Base-by-base conservation (phyloP, 2,797 vertebrate genomes). In the Xiphorhynchus erythropygius region DNA sequence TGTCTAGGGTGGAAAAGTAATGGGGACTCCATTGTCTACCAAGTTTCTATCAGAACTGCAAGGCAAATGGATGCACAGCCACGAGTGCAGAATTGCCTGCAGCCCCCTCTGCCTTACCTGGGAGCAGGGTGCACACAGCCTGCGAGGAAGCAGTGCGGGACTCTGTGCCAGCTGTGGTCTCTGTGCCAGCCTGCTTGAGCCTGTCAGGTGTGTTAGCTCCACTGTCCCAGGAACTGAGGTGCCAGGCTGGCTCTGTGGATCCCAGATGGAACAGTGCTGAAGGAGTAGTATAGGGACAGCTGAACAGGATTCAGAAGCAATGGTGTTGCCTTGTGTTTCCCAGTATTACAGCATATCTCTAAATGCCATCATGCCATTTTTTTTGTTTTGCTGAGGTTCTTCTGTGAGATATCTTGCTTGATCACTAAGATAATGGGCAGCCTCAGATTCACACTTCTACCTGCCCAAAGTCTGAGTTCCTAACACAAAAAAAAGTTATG, bases 71-170 rank as follows among this genome's bases (percentile, higher is more conserved):
- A 2, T 42, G 23, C 23, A 2, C 5, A 32, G 41, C 32, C 57
- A 53, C 3, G 4, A 32, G 41, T 6, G 12, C 23, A 12, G 53
- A n/a, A 22, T 9, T 57, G 23, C 35, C 59, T n/a, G 64, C 23
- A 4, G 30, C 17, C 25, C 68, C 24, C 37, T 46, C 18, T 18
- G 28, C 67, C 24, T 24, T 39, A 1, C n/a, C 82, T 11, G 21
- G 7, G 56, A 21, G 30, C n/a, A 52, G 49, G 42, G n/a, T 15
- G 24, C 62, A 23, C 68, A 23, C 6, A 8, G 7, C 56, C 37
- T 5, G 5, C 15, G 8, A 5, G 44, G 63, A 30, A 24, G 56
- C 13, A 1, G 16, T 30, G 18, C 6, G 2, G n/a, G 13, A 3
- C 2, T 17, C 2, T 17, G 25, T 14, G 25, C 32, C 49, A 28